phyloP scores from a whole-genome alignment of 2,113 vertebrate species.

The Etia nguti region DNA sequence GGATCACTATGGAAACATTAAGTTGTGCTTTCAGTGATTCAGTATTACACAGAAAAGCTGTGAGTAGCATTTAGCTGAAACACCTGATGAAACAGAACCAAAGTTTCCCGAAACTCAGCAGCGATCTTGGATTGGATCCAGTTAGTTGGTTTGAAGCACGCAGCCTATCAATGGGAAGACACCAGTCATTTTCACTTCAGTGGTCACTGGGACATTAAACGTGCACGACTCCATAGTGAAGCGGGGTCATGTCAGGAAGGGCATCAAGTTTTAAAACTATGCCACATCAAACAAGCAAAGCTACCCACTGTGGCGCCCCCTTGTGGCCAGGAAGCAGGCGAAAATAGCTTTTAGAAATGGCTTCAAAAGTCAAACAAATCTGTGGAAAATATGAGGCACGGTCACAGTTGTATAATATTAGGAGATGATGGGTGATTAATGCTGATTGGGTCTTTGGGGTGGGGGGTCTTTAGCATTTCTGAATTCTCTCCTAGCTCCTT shows the following conservation, averaged over 20 bases:
- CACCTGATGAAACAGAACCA: neutral
- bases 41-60: neutral
- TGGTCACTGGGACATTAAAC: neutral
- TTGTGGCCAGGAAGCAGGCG: neutral
- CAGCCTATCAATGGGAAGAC: neutral
- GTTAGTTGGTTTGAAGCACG: neutral
- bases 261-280: neutral
- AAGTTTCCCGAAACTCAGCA: neutral
- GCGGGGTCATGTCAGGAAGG: neutral
- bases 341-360: neutral
- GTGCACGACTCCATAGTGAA: accelerated
- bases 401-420: neutral
- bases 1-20: neutral
- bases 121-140: neutral
- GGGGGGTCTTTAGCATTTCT: neutral
- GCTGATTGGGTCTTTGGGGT: neutral
- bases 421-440: neutral
- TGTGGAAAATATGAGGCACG: neutral
- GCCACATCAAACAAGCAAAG: neutral
- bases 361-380: neutral
- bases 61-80: neutral
- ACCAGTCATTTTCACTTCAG: neutral
- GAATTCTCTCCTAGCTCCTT: neutral
- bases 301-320: neutral
- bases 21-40: neutral